These are phyloP conservation scores for Microcebus lehilahytsara DNA, from an alignment of 2,113 vertebrate genomes.

Conservation along the genomic window DNA sequence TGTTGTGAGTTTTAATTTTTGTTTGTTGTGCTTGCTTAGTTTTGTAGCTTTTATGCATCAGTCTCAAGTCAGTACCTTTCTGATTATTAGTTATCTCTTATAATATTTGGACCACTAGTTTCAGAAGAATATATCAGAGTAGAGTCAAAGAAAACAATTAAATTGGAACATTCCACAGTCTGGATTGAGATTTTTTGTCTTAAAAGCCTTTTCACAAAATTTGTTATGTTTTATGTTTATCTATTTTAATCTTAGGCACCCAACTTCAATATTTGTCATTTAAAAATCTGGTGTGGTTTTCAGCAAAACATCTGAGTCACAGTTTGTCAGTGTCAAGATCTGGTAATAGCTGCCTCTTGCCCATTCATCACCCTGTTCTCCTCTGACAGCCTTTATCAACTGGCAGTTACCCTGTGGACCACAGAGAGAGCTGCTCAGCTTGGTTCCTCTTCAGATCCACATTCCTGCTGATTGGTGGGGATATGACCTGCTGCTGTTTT, in stretches of 20 bases:
- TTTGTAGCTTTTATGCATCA: background rate
- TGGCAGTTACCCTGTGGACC: background rate
- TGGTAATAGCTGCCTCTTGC: background rate
- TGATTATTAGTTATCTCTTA: background rate
- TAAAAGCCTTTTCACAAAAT: background rate
- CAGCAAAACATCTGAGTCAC: background rate
- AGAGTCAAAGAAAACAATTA: background rate
- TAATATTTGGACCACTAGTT: background rate
- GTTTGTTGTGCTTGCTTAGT: background rate
- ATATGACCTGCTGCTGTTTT: background rate
- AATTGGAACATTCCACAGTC: background rate
- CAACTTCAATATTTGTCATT: constrained; percentile 4
- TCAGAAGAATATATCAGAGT: background rate
- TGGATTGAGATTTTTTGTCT: background rate
- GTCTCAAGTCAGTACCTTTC: background rate
- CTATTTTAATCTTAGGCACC: background rate
- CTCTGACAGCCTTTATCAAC: background rate
- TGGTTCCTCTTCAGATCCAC: background rate
- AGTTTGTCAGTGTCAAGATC: background rate
- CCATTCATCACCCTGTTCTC: background rate
- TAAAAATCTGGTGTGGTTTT: background rate
- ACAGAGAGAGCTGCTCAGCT: background rate
- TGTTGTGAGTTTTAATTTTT: background rate
- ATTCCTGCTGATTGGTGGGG: background rate
- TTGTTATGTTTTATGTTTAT: background rate